Conservation (phyloP, 2,888 invertebrate species). For the Phortica okadai region DNA sequence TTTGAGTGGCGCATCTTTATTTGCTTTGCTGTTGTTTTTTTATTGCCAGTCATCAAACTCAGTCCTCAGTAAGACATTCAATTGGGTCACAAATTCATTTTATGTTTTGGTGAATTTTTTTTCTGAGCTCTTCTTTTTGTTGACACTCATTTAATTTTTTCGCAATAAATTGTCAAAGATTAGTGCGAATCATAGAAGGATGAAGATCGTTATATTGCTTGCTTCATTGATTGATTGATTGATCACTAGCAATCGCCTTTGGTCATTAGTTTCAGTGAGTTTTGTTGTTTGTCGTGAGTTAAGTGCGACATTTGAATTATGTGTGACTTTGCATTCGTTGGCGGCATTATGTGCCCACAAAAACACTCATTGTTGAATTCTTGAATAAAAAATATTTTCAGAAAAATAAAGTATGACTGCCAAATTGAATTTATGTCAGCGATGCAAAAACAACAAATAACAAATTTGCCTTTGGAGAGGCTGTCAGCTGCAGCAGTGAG, state of each 20-base stretch:
- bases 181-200: background rate
- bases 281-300: constrained; percentile 34
- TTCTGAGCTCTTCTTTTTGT: background rate
- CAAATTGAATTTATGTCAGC: too few species aligned
- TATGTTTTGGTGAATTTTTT: background rate
- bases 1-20: constrained; percentile 36
- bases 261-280: constrained; percentile 56
- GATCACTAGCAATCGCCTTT: constrained; percentile 30
- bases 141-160: background rate
- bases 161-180: background rate
- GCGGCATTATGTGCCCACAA: background rate
- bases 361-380: background rate
- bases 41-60: background rate
- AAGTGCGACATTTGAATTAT: constrained; percentile 22
- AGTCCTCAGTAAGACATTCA: background rate
- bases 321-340: background rate
- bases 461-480: background rate
- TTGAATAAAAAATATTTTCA: background rate
- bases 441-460: background rate
- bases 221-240: constrained; percentile 19
- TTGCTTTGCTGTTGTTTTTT: background rate
- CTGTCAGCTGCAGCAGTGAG: background rate
- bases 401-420: background rate
- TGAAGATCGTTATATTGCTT: background rate
- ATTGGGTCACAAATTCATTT: constrained; percentile 29